Base-by-base conservation (phyloP, 2,113 vertebrate genomes). In the Thymallus thymallus region DNA sequence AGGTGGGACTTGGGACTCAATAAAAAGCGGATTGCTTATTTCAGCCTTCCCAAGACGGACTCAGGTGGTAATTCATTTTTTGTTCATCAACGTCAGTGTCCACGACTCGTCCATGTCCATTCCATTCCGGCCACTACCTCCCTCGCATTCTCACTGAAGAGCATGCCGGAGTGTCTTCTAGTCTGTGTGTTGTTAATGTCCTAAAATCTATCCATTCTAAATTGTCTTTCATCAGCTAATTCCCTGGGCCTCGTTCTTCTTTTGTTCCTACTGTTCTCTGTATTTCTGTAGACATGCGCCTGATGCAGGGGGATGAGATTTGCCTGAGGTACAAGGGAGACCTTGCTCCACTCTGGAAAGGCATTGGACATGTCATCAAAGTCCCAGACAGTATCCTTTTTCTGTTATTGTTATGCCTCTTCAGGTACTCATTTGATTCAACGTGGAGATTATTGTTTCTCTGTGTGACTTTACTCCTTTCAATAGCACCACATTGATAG, bases 11-110 rank as follows among this genome's bases (percentile, higher is more conserved):
- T 99, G 91, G 98, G 98, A 77, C 94, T 99, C 90, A 99, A 99
- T 94, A 99, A 99, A 95, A 99, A 99, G 88, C 94, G 97, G 91
- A 99, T 99, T 92, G 98, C 98, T 81, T 99, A 98, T 92, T 99
- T 99, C 93, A 96, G 96, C 71, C 91, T 99, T 86, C 98, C 98
- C 91, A 99, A 99, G 95, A 99, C 97, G 73, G 98, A 99, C 82
- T 98, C 97, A 92, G 94, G 93, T 94, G 95, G 95, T 97, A 88
- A 88, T 77, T 81, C 73, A 35, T 16, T 74, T 86, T 82, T 72
- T 66, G 81, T 82, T 71, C 56, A 60, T 60, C 56, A 60, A 9
- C n/a, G n/a, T 60, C 56, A 9, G 20, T 60, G 56, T 82, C 80
- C 72, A 76, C 75, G 20, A 69, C 77, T 85, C 80, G 74, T 85